Conservation (phyloP, 2,797 vertebrate species). For the Hypotaenidia philippensis region DNA sequence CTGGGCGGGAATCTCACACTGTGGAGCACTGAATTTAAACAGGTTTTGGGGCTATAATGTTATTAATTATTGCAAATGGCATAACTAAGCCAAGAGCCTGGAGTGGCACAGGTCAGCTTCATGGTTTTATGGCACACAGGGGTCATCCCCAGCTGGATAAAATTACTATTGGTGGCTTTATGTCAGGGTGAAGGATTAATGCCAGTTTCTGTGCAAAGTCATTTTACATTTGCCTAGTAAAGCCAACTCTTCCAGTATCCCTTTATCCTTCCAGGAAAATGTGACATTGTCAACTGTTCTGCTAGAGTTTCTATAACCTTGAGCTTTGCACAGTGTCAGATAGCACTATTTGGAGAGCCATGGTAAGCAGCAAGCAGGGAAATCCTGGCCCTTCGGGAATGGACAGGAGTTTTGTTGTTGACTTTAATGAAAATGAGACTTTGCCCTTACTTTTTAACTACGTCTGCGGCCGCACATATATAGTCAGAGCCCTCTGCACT, state of each 20-base stretch:
- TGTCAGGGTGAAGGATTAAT: background rate
- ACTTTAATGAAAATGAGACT: constrained; percentile 26
- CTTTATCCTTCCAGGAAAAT: constrained; percentile 21
- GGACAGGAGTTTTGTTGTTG: background rate
- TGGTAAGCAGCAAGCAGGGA: background rate
- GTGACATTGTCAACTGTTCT: constrained; percentile 3
- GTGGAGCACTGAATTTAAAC: background rate
- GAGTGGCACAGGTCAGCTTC: background rate
- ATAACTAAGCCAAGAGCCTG: background rate
- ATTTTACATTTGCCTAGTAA: background rate
- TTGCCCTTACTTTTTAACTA: constrained; percentile 21
- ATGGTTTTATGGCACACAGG: background rate
- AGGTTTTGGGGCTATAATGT: background rate
- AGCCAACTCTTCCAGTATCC: background rate
- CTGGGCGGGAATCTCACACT: background rate
- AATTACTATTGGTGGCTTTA: background rate
- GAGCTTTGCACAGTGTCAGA: constrained; percentile 46
- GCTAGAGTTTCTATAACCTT: background rate
- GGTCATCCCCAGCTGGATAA: background rate
- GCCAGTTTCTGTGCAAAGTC: background rate
- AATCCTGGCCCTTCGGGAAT: constrained; percentile 3
- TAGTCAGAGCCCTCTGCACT: background rate
- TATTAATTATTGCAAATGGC: background rate
- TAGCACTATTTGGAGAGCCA: background rate
- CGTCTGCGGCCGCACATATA: constrained; percentile 6